Percentiles rank a stretch among this genome's conserved stretches.
Conservation (phyloP, 2,797 vertebrate species). For the Choloepus didactylus region DNA sequence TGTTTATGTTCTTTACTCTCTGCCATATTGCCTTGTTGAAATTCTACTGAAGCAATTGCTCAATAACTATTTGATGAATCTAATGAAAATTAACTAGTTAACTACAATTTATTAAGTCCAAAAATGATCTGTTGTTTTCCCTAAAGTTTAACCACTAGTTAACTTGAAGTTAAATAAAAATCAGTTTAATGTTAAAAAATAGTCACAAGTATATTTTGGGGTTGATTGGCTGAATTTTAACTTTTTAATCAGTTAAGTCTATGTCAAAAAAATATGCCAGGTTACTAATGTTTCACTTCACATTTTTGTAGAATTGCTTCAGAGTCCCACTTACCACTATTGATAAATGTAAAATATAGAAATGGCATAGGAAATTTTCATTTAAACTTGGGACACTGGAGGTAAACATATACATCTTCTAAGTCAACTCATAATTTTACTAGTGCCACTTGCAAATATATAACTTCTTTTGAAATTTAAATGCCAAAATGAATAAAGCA, state of each 20-base stretch:
- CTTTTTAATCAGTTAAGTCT: slow-evolving; percentile 14
- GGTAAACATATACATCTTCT: not conserved
- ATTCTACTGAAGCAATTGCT: not conserved
- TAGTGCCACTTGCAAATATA: not conserved
- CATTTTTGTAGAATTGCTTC: not conserved
- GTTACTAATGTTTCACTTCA: not conserved
- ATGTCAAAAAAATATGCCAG: not conserved
- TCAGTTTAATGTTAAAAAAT: not conserved
- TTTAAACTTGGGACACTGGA: not conserved
- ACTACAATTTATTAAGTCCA: not conserved
- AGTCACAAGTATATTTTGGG: not conserved
- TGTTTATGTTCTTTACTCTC: not conserved
- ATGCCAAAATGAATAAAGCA: slow-evolving; percentile 1
- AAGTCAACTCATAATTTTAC: not conserved
- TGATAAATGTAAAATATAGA: not conserved
- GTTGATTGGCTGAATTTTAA: not conserved
- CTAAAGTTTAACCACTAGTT: not conserved
- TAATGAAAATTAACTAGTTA: not conserved
- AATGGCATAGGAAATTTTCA: not conserved
- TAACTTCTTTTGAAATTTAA: not conserved
- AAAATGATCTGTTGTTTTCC: not conserved
- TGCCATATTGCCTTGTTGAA: not conserved
- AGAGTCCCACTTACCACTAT: not conserved
- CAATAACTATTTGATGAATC: not conserved
- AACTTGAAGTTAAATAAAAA: slow-evolving; percentile 1